Percentiles rank a stretch among this genome's conserved stretches.
Evolutionary conservation across 2,797 vertebrate species (phyloP).

Genomic region (Cheirogaleus major): DNA sequence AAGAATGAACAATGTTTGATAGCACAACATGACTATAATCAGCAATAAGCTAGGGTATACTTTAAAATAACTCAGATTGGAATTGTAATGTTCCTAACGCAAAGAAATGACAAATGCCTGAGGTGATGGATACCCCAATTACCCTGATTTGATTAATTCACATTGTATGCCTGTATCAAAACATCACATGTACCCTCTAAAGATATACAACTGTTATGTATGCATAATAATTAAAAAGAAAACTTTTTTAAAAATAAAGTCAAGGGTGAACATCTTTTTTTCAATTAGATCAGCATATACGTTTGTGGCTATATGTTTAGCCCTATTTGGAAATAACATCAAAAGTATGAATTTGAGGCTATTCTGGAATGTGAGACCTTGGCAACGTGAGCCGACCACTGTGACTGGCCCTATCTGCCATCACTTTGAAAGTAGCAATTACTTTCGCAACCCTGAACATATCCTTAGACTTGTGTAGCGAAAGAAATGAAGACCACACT

Average conservation of each 20-base stretch:
- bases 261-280: not conserved
- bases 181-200: not conserved
- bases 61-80: not conserved
- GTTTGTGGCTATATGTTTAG: not conserved
- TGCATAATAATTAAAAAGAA: not conserved
- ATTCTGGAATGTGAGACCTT: not conserved
- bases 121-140: not conserved
- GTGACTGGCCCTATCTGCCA: not conserved
- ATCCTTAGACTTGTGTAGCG: not conserved
- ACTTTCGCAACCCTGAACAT: not conserved
- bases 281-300: not conserved
- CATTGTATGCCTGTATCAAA: not conserved
- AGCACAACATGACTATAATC: not conserved
- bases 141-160: not conserved
- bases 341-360: not conserved
- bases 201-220: not conserved
- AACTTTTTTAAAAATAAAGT: not conserved
- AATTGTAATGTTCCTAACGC: not conserved
- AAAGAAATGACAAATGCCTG: not conserved
- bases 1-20: not conserved
- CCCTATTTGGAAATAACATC: not conserved
- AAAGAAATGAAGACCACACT: not conserved
- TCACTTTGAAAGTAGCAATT: not conserved
- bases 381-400: not conserved
- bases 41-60: not conserved